Conservation (phyloP, 2,888 invertebrate genomes). For the Tribolium freemani region DNA sequence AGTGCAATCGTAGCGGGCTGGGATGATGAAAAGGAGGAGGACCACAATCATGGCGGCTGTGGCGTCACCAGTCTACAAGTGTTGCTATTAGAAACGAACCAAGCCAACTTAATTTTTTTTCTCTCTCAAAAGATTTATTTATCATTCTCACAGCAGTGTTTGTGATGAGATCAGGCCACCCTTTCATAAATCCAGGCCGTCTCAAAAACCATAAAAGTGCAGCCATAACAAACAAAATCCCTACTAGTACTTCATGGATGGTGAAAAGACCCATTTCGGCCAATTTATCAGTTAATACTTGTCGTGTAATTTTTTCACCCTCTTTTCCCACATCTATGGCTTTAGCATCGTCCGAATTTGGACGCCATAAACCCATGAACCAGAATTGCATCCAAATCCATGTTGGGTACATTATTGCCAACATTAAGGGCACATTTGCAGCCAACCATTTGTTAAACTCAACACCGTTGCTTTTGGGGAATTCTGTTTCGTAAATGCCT, state of each 20-base stretch:
- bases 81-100: not conserved
- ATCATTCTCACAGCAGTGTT: slow-evolving; percentile 68
- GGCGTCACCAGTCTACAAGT: slow-evolving; percentile 79
- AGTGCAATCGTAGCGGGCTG: slow-evolving; percentile 82
- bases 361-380: slow-evolving; percentile 77
- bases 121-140: not conserved
- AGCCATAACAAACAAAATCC: slow-evolving; percentile 81
- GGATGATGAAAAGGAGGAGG: slow-evolving; percentile 86
- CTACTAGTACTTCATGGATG: slow-evolving; percentile 84
- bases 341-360: slow-evolving; percentile 44
- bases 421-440: slow-evolving; percentile 83
- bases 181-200: slow-evolving; percentile 87
- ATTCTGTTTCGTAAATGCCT: slow-evolving; percentile 70
- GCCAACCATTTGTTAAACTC: slow-evolving; percentile 88
- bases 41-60: slow-evolving; percentile 89
- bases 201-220: slow-evolving; percentile 91
- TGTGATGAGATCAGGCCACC: slow-evolving; percentile 85
- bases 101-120: not conserved
- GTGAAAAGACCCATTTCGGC: slow-evolving; percentile 78
- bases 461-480: slow-evolving; percentile 73
- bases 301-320: slow-evolving; percentile 59
- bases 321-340: slow-evolving; percentile 47
- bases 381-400: slow-evolving; percentile 83
- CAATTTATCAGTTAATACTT: slow-evolving; percentile 66
- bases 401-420: slow-evolving; percentile 78